Conservation (phyloP, 2,888 invertebrate species). For the Heteropelma amictum region DNA sequence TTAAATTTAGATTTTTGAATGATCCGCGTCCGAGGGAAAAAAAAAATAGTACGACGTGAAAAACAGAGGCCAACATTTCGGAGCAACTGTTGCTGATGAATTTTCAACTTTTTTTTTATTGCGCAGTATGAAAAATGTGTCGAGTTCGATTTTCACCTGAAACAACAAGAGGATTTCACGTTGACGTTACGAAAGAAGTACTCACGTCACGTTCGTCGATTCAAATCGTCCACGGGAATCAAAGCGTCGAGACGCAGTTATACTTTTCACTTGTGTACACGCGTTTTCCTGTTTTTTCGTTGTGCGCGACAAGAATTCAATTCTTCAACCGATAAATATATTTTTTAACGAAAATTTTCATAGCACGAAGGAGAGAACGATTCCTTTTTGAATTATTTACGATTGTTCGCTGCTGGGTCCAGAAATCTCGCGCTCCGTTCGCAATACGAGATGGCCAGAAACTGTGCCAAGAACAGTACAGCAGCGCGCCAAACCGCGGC, state of each 20-base stretch:
- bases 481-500: conserved; percentile 61
- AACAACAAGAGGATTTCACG: background rate
- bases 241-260: conserved; percentile 3
- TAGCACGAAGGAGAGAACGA: background rate
- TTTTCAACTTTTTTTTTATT: too few species aligned
- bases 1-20: too few species aligned
- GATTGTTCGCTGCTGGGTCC: conserved; percentile 53
- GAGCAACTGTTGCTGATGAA: too few species aligned
- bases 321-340: background rate
- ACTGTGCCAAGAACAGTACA: conserved; percentile 76
- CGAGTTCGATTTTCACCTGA: too few species aligned
- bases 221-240: conserved; percentile 6
- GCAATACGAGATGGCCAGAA: conserved; percentile 75
- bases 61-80: too few species aligned
- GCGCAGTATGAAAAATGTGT: too few species aligned
- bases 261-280: background rate
- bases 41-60: too few species aligned
- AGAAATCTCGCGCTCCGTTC: conserved; percentile 65
- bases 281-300: background rate
- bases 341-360: background rate
- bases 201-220: conserved; percentile 17
- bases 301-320: background rate
- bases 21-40: too few species aligned
- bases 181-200: background rate
- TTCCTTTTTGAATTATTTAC: conserved; percentile 26